phyloP scores from a whole-genome alignment of 2,113 vertebrate genomes.

The Nothobranchius kuhntae region DNA sequence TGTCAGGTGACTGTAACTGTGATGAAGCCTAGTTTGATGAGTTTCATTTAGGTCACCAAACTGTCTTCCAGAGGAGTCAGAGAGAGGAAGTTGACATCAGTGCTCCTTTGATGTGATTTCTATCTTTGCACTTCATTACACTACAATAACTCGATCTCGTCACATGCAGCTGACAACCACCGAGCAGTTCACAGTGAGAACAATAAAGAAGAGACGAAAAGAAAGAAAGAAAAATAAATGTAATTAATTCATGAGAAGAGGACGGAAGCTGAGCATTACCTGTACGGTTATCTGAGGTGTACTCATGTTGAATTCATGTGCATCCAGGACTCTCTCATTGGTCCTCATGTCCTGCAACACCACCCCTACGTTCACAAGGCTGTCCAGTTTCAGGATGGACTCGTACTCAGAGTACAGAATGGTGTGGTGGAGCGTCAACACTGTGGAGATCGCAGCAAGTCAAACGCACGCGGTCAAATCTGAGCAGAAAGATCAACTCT shows the following conservation, averaged over 20 bases:
- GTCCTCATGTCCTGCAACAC: constrained; percentile 58
- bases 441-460: constrained; percentile 18
- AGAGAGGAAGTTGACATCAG: not conserved
- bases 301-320: constrained; percentile 55
- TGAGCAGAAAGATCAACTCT: not conserved
- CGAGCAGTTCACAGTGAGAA: constrained; percentile 6
- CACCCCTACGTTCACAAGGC: constrained; percentile 59
- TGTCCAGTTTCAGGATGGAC: constrained; percentile 27
- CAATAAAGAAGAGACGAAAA: not conserved
- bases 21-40: not conserved
- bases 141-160: constrained; percentile 3
- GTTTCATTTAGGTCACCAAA: constrained; percentile 11
- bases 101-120: constrained; percentile 8
- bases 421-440: constrained; percentile 30
- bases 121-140: constrained; percentile 11
- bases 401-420: constrained; percentile 49
- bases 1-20: constrained; percentile 1
- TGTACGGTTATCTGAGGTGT: constrained; percentile 42
- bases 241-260: constrained; percentile 3
- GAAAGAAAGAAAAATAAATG: not conserved
- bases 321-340: constrained; percentile 46
- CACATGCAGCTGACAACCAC: not conserved
- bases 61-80: not conserved
- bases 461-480: not conserved
- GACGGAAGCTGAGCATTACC: constrained; percentile 30